Percentiles rank a stretch among this genome's conserved stretches.
These are phyloP conservation scores for Dermolepida albohirtum DNA, from an alignment of 2,888 invertebrate genomes.

Conservation along the genomic window DNA sequence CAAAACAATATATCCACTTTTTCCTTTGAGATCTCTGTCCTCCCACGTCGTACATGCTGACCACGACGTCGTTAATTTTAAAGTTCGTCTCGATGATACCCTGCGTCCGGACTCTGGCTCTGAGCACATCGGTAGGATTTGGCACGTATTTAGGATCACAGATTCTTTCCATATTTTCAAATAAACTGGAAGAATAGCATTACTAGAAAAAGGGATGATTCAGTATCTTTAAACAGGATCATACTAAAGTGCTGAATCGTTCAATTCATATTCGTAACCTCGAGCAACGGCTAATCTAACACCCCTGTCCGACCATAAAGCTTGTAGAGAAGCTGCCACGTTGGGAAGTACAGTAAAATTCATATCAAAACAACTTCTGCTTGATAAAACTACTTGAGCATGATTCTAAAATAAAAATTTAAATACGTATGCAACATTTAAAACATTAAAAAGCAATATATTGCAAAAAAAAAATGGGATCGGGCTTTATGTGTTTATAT, in stretches of 20 bases:
- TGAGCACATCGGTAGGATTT: constrained; percentile 72
- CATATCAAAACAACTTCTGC: constrained; percentile 69
- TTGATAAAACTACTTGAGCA: constrained; percentile 68
- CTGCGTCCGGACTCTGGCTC: constrained; percentile 74
- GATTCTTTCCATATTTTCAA: constrained; percentile 76
- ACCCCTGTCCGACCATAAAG: constrained; percentile 74
- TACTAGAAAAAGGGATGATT: constrained; percentile 42
- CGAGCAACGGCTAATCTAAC: constrained; percentile 73
- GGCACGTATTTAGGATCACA: constrained; percentile 74
- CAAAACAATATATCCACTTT: constrained; percentile 78
- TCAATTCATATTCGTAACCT: constrained; percentile 76
- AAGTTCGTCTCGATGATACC: constrained; percentile 77
- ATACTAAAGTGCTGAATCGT: constrained; percentile 76
- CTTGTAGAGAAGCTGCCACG: constrained; percentile 68
- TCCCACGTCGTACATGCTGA: constrained; percentile 75
- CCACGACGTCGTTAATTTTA: constrained; percentile 70
- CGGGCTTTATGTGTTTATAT: too few species aligned
- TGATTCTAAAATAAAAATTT: constrained; percentile 59
- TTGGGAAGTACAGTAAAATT: constrained; percentile 68
- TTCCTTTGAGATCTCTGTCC: constrained; percentile 74
- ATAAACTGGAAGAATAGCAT: constrained; percentile 66
- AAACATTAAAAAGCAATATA: too few species aligned
- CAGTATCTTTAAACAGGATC: constrained; percentile 52
- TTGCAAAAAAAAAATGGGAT: too few species aligned
- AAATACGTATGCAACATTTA: background rate